These are phyloP conservation scores for Leptobrachium leishanense DNA, from an alignment of 2,113 vertebrate genomes.

Conservation along the genomic window DNA sequence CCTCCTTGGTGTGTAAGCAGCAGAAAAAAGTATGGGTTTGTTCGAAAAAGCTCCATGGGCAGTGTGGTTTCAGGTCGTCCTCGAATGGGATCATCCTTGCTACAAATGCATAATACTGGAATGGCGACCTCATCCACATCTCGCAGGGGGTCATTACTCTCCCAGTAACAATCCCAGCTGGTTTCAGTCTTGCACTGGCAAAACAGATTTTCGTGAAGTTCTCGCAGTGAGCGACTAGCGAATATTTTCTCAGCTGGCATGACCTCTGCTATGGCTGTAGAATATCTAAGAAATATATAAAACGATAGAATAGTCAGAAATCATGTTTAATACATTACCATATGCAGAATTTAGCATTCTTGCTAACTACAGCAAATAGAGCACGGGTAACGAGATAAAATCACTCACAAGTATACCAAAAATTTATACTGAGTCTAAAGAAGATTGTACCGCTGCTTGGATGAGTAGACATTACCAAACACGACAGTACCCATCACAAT, in stretches of 20 bases:
- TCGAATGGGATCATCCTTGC: conserved; percentile 78
- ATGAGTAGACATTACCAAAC: no score
- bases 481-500: no score
- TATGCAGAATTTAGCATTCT: no score
- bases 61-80: conserved; percentile 63
- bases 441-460: no score
- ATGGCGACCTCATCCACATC: conserved; percentile 83
- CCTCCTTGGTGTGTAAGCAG: conserved; percentile 72
- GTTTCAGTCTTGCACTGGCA: conserved; percentile 63
- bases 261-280: conserved; percentile 65
- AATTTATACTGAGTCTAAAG: no score
- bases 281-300: conserved; percentile 67
- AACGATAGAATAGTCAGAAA: neutral
- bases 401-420: no score
- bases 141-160: conserved; percentile 84
- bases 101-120: conserved; percentile 81
- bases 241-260: conserved; percentile 69
- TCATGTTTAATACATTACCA: no score
- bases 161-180: conserved; percentile 85
- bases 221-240: conserved; percentile 69
- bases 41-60: conserved; percentile 77
- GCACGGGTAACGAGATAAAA: no score
- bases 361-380: no score
- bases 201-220: conserved; percentile 81
- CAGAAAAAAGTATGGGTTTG: conserved; percentile 83